Evolutionary conservation across 2,797 vertebrate genomes (phyloP), one percentile per base, ranked within the genome.

Genomic region (Sandelia bainsii): DNA sequence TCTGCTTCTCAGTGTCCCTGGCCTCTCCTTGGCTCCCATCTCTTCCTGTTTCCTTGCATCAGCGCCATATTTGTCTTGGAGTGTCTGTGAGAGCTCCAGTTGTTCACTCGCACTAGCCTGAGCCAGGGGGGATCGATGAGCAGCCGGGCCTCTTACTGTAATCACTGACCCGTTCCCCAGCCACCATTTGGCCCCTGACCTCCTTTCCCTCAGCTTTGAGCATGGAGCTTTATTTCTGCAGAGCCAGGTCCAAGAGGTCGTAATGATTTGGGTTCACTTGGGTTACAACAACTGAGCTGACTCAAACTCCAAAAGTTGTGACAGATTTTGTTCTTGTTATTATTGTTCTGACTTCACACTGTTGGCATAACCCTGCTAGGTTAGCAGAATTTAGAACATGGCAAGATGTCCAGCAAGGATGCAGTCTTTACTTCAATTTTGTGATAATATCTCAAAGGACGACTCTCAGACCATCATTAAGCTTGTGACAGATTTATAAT

Each of bases 121-220:
- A 89, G 90, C 75, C 48, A 22, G 40, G 45, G 44, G 63, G 77
- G 90, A 95, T 95, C 92, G 87, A 95, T 94, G 88, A 90, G 87
- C 60, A 66, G 73, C 86, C 65, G 62, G 77, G 84, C 87, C 91
- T 89, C 87, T 93, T 93, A 93, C 92, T 91, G 91, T 94, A 95
- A 94, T 92, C 92, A 91, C 90, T 93, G 93, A 94, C 92, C 93
- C 89, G 50, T 90, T 94, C 93, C 93, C 92, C 72, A 79, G 84
- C 78, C 88, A 89, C 91, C 80, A 44, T 90, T 94, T 93, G 93
- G 84, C 89, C 92, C 87, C 71, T 90, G 90, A 93, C 91, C 90
- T 82, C 62, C 64, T 75, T 79, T 83, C 83, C 79, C 82, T 83
- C 79, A 57, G 72, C 75, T 79, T 63, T 54, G 79, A 83, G 83